Evolutionary conservation across 1,140 invertebrate species (phyloP).

Genomic region (Drosophila tani): DNA sequence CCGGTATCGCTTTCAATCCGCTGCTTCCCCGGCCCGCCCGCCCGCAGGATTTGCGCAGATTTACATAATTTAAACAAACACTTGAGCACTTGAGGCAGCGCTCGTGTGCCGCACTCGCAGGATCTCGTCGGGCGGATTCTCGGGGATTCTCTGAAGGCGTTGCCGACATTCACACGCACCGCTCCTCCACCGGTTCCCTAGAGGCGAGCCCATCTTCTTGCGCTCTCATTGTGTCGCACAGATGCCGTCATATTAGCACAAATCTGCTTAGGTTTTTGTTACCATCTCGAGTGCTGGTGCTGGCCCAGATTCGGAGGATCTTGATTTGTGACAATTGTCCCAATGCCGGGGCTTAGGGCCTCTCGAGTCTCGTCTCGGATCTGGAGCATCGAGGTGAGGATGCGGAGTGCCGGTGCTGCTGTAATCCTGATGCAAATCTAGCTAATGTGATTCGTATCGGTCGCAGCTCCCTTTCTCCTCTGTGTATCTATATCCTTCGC

Average conservation of each 20-base stretch:
- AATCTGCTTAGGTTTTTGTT: constrained; percentile 80
- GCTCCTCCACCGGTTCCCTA: constrained; percentile 7
- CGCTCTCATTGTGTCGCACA: constrained; percentile 61
- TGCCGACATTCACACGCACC: constrained; percentile 70
- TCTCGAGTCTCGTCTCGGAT: constrained; percentile 10
- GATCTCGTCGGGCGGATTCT: constrained; percentile 27
- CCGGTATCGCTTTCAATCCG: constrained; percentile 51
- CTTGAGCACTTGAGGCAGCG: constrained; percentile 53
- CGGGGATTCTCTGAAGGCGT: constrained; percentile 57
- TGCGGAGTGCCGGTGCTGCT: constrained; percentile 25
- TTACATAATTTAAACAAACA: constrained; percentile 80
- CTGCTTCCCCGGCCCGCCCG: constrained; percentile 43
- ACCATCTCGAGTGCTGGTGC: constrained; percentile 58
- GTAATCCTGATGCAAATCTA: constrained; percentile 78
- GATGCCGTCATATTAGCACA: constrained; percentile 82
- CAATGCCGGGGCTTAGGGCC: constrained; percentile 49
- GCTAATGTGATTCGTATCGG: constrained; percentile 75
- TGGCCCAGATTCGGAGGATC: constrained; percentile 61
- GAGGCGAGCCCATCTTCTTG: constrained; percentile 4
- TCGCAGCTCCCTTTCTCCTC: constrained; percentile 2
- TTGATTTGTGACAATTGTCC: constrained; percentile 75
- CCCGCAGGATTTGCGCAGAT: constrained; percentile 74
- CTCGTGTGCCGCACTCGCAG: constrained; percentile 57
- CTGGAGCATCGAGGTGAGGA: constrained; percentile 38
- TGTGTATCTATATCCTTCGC: neutral